phyloP scores from a whole-genome alignment of 2,113 vertebrate genomes.

The Chitala chitala region DNA sequence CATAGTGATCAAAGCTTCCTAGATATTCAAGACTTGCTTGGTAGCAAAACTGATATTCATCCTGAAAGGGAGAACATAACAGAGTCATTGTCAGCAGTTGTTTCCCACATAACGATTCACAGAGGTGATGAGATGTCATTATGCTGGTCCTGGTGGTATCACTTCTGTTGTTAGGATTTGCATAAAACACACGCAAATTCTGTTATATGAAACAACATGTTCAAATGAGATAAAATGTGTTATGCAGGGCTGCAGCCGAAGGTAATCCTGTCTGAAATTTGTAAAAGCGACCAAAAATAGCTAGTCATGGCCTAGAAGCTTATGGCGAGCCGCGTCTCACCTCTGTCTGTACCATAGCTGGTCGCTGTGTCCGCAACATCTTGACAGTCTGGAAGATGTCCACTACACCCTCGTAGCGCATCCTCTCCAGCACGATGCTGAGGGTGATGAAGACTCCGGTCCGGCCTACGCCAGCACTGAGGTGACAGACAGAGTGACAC shows the following conservation, averaged over 20 bases:
- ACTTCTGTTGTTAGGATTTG: background rate
- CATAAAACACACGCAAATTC: constrained; percentile 1
- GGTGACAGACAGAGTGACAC: constrained; percentile 26
- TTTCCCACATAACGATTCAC: background rate
- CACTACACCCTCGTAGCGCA: constrained; percentile 96
- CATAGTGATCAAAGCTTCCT: constrained; percentile 99
- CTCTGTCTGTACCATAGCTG: constrained; percentile 98
- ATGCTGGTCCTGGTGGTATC: background rate
- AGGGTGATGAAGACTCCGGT: constrained; percentile 94
- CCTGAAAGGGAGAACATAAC: constrained; percentile 58
- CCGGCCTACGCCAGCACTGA: constrained; percentile 87
- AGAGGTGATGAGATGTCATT: background rate
- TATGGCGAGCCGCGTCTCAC: constrained; percentile 50
- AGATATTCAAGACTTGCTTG: constrained; percentile 96
- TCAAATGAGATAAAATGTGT: background rate
- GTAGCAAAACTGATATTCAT: constrained; percentile 98
- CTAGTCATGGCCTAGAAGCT: background rate
- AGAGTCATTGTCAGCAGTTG: background rate
- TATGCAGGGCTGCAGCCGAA: background rate
- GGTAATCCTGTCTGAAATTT: background rate
- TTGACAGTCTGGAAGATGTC: constrained; percentile 99
- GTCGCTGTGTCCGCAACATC: constrained; percentile 95
- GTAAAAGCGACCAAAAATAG: background rate
- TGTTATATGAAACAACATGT: background rate
- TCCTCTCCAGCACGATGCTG: constrained; percentile 93